These are phyloP conservation scores for Venustoraphidia nigricollis DNA, from an alignment of 2,888 invertebrate species.

Conservation along the genomic window DNA sequence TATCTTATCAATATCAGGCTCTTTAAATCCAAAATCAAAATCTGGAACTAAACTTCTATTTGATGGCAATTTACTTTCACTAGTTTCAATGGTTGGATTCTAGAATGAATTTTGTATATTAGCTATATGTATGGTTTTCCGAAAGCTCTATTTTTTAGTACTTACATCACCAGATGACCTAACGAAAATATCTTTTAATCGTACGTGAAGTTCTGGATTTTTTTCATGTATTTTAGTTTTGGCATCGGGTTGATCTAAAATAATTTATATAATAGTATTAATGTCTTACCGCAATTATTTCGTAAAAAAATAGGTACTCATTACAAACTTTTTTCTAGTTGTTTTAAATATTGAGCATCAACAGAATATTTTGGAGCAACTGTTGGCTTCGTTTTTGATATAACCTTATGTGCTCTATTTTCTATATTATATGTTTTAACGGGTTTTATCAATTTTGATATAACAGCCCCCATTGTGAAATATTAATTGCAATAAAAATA, in stretches of 20 bases:
- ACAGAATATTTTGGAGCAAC: conserved; percentile 48
- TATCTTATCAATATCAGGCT: conserved; percentile 34
- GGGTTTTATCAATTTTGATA: conserved; percentile 41
- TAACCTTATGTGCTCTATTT: conserved; percentile 54
- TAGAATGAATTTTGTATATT: neutral
- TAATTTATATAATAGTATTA: conserved; percentile 6
- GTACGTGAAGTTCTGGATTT: conserved; percentile 40
- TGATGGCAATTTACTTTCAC: conserved; percentile 39
- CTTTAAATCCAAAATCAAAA: conserved; percentile 51
- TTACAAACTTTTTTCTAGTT: conserved; percentile 45
- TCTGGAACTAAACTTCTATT: conserved; percentile 32
- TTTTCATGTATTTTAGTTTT: conserved; percentile 45
- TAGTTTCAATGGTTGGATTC: neutral
- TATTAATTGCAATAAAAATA: neutral
- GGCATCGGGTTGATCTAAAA: conserved; percentile 41
- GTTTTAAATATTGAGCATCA: conserved; percentile 36
- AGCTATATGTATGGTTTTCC: neutral
- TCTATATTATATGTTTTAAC: conserved; percentile 57
- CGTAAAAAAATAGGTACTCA: conserved; percentile 19
- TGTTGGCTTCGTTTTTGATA: conserved; percentile 40
- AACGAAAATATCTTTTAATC: conserved; percentile 60
- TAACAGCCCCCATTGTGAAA: conserved; percentile 46
- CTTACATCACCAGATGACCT: conserved; percentile 38
- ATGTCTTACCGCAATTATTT: conserved; percentile 7
- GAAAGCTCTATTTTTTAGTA: conserved; percentile 6